Evolutionary conservation across 92 coral and sea anemone genomes (phyloP).

Genomic region (Paramuricea clavata): DNA sequence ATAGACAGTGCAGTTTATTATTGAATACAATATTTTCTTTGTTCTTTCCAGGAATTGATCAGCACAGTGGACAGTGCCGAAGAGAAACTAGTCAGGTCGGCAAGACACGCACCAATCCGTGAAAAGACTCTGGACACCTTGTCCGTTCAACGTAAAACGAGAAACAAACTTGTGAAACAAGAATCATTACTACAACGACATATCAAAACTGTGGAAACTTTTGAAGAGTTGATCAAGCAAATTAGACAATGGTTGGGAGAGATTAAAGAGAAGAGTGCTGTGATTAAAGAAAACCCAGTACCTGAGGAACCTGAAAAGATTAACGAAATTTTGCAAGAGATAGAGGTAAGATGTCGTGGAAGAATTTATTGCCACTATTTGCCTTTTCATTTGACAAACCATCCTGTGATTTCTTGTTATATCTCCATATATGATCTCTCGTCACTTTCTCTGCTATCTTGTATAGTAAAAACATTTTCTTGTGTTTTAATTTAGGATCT

Average conservation of each 20-base stretch:
- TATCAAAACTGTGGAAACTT: constrained; percentile 46
- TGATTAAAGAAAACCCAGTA: constrained; percentile 17
- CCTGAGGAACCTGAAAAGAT: constrained; percentile 32
- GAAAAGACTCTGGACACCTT: constrained; percentile 45
- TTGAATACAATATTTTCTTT: background rate
- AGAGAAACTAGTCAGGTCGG: constrained; percentile 44
- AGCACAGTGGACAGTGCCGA: constrained; percentile 44
- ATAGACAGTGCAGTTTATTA: too few relatives aligned
- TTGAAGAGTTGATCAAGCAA: constrained; percentile 43
- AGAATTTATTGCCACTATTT: too few relatives aligned
- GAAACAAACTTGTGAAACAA: constrained; percentile 47
- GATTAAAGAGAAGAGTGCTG: background rate
- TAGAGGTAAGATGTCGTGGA: constrained; percentile 37
- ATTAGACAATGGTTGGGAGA: constrained; percentile 22
- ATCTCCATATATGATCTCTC: too few relatives aligned
- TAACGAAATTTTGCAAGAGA: constrained; percentile 21
- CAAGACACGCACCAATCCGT: constrained; percentile 48
- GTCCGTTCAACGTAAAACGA: constrained; percentile 42
- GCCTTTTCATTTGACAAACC: too few relatives aligned
- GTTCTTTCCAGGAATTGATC: constrained; percentile 22
- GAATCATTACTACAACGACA: constrained; percentile 40
- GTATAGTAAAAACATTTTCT: too few relatives aligned
- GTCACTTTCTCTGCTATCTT: too few relatives aligned
- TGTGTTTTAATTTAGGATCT: constrained; percentile 16
- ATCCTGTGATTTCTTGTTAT: too few relatives aligned